A percentile compares a stretch with the other conserved stretches of the same genome.
These are phyloP conservation scores for Octodonta nipae DNA, from an alignment of 2,888 invertebrate species.

Conservation along the genomic window DNA sequence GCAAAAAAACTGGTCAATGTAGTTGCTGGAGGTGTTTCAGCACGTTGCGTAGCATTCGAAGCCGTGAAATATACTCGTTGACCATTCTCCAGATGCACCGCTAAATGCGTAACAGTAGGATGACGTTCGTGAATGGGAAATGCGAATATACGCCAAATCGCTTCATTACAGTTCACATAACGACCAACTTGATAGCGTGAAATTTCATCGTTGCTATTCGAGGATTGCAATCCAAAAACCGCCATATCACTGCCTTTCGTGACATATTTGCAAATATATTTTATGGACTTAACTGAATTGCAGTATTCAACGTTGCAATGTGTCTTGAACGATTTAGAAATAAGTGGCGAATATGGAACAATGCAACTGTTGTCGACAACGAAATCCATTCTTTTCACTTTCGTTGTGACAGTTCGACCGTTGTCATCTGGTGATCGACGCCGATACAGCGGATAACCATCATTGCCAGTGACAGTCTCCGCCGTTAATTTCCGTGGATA, in stretches of 20 bases:
- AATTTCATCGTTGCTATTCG: neutral
- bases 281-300: neutral
- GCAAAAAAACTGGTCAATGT: slow-evolving; percentile 19
- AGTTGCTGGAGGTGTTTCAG: slow-evolving; percentile 13
- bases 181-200: neutral
- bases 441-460: slow-evolving; percentile 26
- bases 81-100: slow-evolving; percentile 11
- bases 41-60: neutral
- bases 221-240: neutral
- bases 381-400: slow-evolving; percentile 1
- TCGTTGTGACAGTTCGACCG: slow-evolving; percentile 1
- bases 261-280: slow-evolving; percentile 3
- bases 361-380: neutral
- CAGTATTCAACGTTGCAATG: slow-evolving; percentile 1
- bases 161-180: slow-evolving; percentile 12
- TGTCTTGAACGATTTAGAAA: slow-evolving; percentile 1
- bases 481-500: slow-evolving; percentile 3
- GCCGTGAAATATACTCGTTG: slow-evolving; percentile 7
- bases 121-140: slow-evolving; percentile 22
- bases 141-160: slow-evolving; percentile 17
- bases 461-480: slow-evolving; percentile 12
- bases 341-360: slow-evolving; percentile 2
- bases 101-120: slow-evolving; percentile 18
- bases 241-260: slow-evolving; percentile 3
- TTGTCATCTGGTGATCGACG: slow-evolving; percentile 8